phyloP scores from a whole-genome alignment of 2,113 vertebrate genomes.

The Oryzias melastigma region DNA sequence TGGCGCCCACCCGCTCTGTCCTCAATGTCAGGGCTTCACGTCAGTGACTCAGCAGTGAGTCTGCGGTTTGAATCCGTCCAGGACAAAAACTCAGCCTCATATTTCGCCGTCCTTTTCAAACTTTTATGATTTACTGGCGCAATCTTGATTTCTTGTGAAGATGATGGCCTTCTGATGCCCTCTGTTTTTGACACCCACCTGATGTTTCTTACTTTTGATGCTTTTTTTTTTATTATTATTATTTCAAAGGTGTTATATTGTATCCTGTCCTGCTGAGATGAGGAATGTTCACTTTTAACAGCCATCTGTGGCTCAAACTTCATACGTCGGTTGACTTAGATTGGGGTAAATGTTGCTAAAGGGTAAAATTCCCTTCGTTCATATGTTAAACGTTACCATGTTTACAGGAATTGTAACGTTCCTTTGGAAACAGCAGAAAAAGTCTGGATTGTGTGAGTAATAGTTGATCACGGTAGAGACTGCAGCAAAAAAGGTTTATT shows the following conservation, averaged over 20 bases:
- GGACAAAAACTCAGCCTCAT: background rate
- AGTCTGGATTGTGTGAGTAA: no score
- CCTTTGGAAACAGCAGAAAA: no score
- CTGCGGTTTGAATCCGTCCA: slow-evolving; percentile 25
- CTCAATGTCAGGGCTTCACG: slow-evolving; percentile 28
- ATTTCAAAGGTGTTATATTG: no score
- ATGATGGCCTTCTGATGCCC: slow-evolving; percentile 20
- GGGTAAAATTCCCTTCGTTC: no score
- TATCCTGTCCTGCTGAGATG: background rate
- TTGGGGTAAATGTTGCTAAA: no score
- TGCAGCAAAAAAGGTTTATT: no score
- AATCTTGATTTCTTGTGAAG: slow-evolving; percentile 25
- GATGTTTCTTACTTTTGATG: slow-evolving; percentile 15
- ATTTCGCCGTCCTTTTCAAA: slow-evolving; percentile 2
- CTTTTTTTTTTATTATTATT: no score
- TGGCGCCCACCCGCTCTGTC: slow-evolving; percentile 17
- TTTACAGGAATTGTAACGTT: no score
- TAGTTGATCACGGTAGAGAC: no score
- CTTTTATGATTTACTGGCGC: slow-evolving; percentile 29
- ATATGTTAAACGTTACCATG: no score
- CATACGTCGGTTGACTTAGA: no score
- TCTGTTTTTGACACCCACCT: slow-evolving; percentile 22
- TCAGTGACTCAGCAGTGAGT: background rate
- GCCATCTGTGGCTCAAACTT: background rate
- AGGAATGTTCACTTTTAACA: slow-evolving; percentile 10